These are phyloP conservation scores for Tipula unca DNA, from an alignment of 2,888 invertebrate genomes.

Conservation along the genomic window DNA sequence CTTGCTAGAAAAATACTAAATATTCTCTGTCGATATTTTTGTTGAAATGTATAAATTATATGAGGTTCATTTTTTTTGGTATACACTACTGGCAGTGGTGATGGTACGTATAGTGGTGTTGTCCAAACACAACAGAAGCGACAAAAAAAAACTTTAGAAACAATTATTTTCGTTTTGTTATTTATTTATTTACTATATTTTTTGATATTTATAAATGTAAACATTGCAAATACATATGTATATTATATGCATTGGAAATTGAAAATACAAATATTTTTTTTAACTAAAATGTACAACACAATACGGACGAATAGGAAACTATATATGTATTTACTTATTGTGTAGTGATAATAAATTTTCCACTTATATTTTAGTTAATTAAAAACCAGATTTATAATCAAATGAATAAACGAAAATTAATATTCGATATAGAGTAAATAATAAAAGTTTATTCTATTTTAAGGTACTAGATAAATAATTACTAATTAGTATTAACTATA, in stretches of 20 bases:
- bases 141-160: background rate
- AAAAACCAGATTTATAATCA: background rate
- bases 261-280: too few species aligned
- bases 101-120: too few species aligned
- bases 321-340: background rate
- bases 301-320: background rate
- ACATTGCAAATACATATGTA: too few species aligned
- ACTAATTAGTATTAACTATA: background rate
- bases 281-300: too few species aligned
- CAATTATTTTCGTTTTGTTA: background rate
- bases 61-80: background rate
- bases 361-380: background rate
- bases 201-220: too few species aligned
- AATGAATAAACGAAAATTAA: background rate
- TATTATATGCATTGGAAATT: too few species aligned
- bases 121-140: too few species aligned
- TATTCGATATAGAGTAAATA: background rate
- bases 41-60: background rate
- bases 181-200: too few species aligned
- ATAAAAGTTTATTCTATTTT: background rate
- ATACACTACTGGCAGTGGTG: too few species aligned
- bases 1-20: background rate
- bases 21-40: background rate
- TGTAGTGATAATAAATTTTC: too few species aligned
- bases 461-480: background rate